These are phyloP conservation scores for Pelagia noctiluca DNA, from an alignment of 30 jellyfish, hydroid and myxozoan genomes.

Conservation along the genomic window DNA sequence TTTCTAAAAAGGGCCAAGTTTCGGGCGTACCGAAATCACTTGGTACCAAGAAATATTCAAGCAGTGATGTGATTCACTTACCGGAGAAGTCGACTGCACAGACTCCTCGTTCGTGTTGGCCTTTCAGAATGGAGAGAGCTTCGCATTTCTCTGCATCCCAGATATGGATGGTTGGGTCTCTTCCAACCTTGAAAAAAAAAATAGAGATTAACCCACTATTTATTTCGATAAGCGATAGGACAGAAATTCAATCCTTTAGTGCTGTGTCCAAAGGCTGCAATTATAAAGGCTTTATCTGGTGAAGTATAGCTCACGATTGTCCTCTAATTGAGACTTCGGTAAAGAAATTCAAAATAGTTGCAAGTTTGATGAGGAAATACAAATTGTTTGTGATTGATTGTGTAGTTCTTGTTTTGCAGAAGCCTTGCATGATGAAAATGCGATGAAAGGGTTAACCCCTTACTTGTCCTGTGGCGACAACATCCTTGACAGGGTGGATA, in stretches of 20 bases:
- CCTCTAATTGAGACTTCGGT: no score
- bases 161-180: constrained; percentile 91
- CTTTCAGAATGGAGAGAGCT: constrained; percentile 84
- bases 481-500: constrained; percentile 91
- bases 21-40: not conserved
- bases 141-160: constrained; percentile 93
- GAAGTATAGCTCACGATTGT: no score
- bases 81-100: constrained; percentile 95
- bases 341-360: no score
- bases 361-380: no score
- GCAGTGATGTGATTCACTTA: not conserved
- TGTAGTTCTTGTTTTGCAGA: not conserved
- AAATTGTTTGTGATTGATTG: no score
- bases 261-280: no score
- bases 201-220: no score
- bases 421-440: not conserved
- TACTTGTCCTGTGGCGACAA: constrained; percentile 98
- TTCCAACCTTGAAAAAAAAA: constrained; percentile 75
- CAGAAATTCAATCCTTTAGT: no score
- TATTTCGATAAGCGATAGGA: no score
- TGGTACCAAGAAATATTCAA: not conserved
- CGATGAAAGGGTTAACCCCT: not conserved
- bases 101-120: constrained; percentile 96
- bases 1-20: not conserved
- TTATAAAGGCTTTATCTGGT: no score